A percentile compares a stretch with the other conserved stretches of the same genome.
phyloP scores from a whole-genome alignment of 2,797 vertebrate species.

The Sus cebifrons region DNA sequence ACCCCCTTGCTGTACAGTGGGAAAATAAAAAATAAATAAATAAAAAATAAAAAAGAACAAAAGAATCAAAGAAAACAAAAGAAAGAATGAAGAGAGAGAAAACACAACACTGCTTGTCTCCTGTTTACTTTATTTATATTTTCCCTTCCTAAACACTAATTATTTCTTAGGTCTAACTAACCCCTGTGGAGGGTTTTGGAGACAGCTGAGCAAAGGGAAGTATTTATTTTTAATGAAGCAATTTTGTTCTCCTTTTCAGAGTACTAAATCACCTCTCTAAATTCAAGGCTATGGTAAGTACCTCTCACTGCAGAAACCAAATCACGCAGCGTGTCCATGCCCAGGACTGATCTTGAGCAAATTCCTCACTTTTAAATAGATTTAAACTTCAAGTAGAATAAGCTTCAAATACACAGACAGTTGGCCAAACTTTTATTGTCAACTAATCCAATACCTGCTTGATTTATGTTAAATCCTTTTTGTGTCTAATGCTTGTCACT shows the following conservation, averaged over 20 bases:
- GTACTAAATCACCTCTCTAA: constrained; percentile 44
- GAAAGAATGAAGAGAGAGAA: no score
- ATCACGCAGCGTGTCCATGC: not conserved
- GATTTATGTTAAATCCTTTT: not conserved
- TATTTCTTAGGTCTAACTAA: constrained; percentile 44
- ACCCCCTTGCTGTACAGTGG: no score
- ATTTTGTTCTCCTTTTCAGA: constrained; percentile 27
- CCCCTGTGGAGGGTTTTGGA: not conserved
- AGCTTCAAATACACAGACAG: not conserved
- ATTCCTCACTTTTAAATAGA: constrained; percentile 3
- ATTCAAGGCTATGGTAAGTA: constrained; percentile 43
- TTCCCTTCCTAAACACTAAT: not conserved
- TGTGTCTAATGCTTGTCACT: not conserved
- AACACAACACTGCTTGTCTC: not conserved
- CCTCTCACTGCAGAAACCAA: not conserved
- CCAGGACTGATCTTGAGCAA: not conserved
- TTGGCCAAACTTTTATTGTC: not conserved
- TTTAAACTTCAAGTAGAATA: not conserved
- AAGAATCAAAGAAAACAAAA: rapidly evolving
- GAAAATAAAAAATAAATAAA: no score
- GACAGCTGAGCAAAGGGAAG: not conserved
- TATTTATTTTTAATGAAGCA: not conserved
- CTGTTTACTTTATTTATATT: not conserved
- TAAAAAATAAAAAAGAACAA: rapidly evolving
- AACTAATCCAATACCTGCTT: not conserved